Evolutionary conservation across 2,797 vertebrate genomes (phyloP).

Genomic region (Coracias cyanogaster): DNA sequence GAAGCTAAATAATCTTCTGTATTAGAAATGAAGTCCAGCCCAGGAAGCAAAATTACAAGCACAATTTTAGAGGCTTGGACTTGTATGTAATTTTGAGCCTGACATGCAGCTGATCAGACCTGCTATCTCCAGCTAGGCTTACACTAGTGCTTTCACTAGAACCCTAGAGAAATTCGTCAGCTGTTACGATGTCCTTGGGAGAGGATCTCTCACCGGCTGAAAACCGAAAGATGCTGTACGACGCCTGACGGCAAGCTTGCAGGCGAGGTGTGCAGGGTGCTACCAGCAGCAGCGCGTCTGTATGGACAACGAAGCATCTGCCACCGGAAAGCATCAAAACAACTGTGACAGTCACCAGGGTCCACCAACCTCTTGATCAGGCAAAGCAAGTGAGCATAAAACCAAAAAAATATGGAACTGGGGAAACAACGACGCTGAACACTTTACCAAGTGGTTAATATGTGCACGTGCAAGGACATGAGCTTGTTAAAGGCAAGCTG

Average conservation of each 20-base stretch:
- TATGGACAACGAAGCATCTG: neutral
- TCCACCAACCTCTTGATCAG: neutral
- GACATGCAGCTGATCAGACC: neutral
- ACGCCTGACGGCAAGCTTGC: neutral
- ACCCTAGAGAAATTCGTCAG: neutral
- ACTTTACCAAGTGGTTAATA: neutral
- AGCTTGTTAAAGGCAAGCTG: conserved; percentile 25
- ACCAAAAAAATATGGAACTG: neutral
- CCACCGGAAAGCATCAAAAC: neutral
- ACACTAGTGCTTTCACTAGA: neutral
- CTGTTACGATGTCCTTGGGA: neutral
- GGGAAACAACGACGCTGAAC: neutral
- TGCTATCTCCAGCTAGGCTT: neutral
- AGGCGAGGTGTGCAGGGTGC: neutral
- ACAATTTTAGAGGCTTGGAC: neutral
- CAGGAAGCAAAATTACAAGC: neutral
- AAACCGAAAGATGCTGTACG: neutral
- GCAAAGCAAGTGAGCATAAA: neutral
- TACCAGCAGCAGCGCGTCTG: neutral
- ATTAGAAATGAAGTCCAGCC: neutral
- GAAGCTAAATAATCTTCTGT: neutral
- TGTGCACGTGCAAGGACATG: conserved; percentile 9
- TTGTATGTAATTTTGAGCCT: neutral
- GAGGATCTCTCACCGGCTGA: neutral
- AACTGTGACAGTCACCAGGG: neutral